Base-by-base conservation (phyloP, 2,888 invertebrate species). In the Tridacna crocea region DNA sequence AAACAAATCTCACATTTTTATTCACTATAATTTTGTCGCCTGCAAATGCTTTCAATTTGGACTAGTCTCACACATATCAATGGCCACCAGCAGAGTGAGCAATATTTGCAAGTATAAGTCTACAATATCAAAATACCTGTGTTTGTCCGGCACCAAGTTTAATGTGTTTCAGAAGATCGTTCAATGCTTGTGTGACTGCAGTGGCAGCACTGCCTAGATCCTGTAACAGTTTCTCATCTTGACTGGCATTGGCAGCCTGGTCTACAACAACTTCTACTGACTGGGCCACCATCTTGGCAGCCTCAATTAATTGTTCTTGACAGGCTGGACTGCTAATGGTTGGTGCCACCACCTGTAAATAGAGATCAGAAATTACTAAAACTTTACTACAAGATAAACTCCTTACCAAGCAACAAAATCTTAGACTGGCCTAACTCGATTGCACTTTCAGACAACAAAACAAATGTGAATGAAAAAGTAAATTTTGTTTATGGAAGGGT, bases 211-310 rank as follows among this genome's bases (percentile, higher is more conserved):
- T 96, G 19, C 97, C 96, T 36, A 99, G 95, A 86, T 96, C 95
- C 91, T 97, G 97, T 66, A 96, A 96, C 84, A 97, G 95, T 22
- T 96, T 95, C 75, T 96, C 96, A 76, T 96, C 96, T 36, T 91
- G 90, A 79, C 96, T 95, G 90, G 96, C 96, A 4, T 96, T 96
- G 90, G 97, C 89, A 0, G 95, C 93, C 51, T 95, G 97, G 36
- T 96, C 96, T 13, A 98, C 97, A 70, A 99, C 96, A 27, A 96
- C 96, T 93, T 98, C 98, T 0, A 99, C 99, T 0, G 99, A 98
- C 82, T 96, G 96, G 0, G 98, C 97, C 12, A 99, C 99, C 94
- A 98, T 98, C 24, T 98, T 96, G 0, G 99, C 98, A 0, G 99
- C 99, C 80, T 97, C 97, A 78, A 97, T 97, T 83, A 99, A 95